A percentile compares a stretch with the other conserved stretches of the same genome.
Conservation (phyloP, 2,113 vertebrate species). For the Leucoraja erinaceus region DNA sequence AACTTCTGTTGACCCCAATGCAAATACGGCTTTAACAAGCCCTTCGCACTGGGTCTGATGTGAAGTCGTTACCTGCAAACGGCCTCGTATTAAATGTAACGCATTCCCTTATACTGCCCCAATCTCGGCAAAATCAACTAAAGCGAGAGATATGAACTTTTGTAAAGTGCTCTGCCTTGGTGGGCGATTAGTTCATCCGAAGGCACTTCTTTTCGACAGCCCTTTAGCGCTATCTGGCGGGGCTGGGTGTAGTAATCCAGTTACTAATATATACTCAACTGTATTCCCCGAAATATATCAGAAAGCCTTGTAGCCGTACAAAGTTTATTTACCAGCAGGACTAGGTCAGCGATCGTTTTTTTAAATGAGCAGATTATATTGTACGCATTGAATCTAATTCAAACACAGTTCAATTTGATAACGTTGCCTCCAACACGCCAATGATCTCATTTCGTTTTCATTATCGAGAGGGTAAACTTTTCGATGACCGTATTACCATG, state of each 20-base stretch:
- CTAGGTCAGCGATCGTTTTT: background rate
- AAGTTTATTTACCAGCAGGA: slow-evolving; percentile 15
- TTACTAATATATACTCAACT: background rate
- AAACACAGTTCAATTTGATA: background rate
- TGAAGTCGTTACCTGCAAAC: background rate
- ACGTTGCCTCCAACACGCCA: background rate
- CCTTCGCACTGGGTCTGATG: background rate
- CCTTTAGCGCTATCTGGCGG: slow-evolving; percentile 91
- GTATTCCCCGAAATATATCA: background rate
- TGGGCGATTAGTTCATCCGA: background rate
- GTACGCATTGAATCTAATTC: background rate
- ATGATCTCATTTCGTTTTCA: slow-evolving; percentile 20
- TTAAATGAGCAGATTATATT: slow-evolving; percentile 31
- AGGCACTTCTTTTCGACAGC: slow-evolving; percentile 55
- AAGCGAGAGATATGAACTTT: background rate
- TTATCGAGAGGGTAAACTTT: slow-evolving; percentile 17
- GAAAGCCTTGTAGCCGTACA: background rate
- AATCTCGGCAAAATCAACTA: background rate
- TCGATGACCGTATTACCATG: background rate
- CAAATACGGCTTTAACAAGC: background rate
- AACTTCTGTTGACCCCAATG: slow-evolving; percentile 30
- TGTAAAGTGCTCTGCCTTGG: background rate
- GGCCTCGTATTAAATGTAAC: background rate
- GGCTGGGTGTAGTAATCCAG: background rate
- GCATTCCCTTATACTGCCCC: background rate